phyloP scores from a whole-genome alignment of 1,140 invertebrate species.

The Zaprionus africanus region DNA sequence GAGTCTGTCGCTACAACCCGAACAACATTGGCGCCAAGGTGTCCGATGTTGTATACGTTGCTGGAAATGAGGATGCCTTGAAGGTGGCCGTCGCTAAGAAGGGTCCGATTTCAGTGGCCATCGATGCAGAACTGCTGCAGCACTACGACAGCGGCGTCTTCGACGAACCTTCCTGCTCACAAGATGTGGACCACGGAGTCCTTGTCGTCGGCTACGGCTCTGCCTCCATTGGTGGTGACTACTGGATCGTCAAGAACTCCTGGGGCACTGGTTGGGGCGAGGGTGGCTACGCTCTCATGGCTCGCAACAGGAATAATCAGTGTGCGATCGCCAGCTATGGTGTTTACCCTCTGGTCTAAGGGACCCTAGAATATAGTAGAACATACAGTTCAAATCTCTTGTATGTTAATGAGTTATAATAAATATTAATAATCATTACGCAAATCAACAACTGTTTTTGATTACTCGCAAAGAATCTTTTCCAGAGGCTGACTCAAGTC shows the following conservation, averaged over 20 bases:
- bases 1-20: constrained; percentile 73
- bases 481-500: no score
- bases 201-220: constrained; percentile 91
- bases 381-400: not conserved
- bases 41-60: constrained; percentile 86
- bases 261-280: constrained; percentile 86
- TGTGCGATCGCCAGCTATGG: constrained; percentile 27
- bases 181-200: constrained; percentile 84
- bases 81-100: constrained; percentile 89
- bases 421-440: not conserved
- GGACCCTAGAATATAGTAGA: not conserved
- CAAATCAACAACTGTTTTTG: not conserved
- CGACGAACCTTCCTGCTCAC: constrained; percentile 7
- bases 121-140: constrained; percentile 2
- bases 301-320: constrained; percentile 84
- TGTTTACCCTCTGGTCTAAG: constrained; percentile 19
- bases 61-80: constrained; percentile 88
- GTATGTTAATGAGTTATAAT: not conserved
- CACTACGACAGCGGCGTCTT: constrained; percentile 7
- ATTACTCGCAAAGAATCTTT: no score
- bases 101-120: constrained; percentile 84
- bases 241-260: constrained; percentile 89
- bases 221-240: constrained; percentile 84
- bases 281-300: constrained; percentile 87
- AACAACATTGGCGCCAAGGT: constrained; percentile 25